phyloP scores from a whole-genome alignment of 53 echinoderm and acorn worm genomes.

The Arbacia lixula region DNA sequence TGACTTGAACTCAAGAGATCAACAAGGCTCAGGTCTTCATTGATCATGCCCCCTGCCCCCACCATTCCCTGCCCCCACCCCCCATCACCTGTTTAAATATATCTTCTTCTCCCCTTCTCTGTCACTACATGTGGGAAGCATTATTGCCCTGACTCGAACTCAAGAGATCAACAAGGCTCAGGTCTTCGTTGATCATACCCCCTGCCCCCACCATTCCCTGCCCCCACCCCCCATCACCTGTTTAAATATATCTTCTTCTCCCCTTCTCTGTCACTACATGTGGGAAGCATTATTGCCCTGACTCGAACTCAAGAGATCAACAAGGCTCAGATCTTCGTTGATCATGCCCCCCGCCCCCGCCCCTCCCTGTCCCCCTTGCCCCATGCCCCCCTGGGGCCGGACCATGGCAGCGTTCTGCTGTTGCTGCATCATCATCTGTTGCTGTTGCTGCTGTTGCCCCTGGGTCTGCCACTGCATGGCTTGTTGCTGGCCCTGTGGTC shows the following conservation, averaged over 20 bases:
- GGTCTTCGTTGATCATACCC: slow-evolving; percentile 22
- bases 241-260: slow-evolving; percentile 10
- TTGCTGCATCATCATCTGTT: slow-evolving; percentile 74
- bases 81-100: too few relatives aligned
- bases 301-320: slow-evolving; percentile 34
- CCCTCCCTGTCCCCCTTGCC: slow-evolving; percentile 33
- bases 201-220: slow-evolving; percentile 22
- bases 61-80: too few relatives aligned
- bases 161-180: slow-evolving; percentile 38
- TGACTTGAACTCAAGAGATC: too few relatives aligned
- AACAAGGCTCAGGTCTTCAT: too few relatives aligned
- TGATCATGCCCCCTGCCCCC: too few relatives aligned
- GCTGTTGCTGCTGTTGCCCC: slow-evolving; percentile 70
- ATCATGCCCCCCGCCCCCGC: slow-evolving; percentile 24
- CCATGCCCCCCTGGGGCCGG: slow-evolving; percentile 42
- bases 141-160: slow-evolving; percentile 39
- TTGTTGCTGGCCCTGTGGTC: slow-evolving; percentile 65
- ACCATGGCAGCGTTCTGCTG: slow-evolving; percentile 38
- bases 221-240: slow-evolving; percentile 25
- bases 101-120: too few relatives aligned
- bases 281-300: slow-evolving; percentile 17
- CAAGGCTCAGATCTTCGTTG: slow-evolving; percentile 34
- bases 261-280: slow-evolving; percentile 9
- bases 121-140: too few relatives aligned
- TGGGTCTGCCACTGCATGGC: slow-evolving; percentile 64